Evolutionary conservation across 2,113 vertebrate species (phyloP).

Genomic region (Pantherophis guttatus): DNA sequence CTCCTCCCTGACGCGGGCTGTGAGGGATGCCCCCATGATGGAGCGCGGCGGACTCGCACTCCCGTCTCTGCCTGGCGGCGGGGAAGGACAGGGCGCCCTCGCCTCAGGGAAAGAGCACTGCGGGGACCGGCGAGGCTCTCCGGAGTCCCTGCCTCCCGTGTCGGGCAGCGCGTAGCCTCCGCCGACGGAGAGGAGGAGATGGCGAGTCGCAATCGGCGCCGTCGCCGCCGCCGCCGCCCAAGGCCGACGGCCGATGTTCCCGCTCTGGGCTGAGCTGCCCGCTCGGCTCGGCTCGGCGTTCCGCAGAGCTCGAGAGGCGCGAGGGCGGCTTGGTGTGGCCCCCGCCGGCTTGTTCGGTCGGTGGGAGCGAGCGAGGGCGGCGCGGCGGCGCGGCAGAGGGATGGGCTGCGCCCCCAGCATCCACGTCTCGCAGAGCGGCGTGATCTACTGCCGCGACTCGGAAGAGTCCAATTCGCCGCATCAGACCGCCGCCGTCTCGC

Average conservation of each 20-base stretch:
- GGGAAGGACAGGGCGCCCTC: conserved; percentile 44
- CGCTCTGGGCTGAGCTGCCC: not conserved
- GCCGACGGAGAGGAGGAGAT: not conserved
- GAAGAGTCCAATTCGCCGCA: conserved; percentile 91
- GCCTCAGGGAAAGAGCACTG: conserved; percentile 19
- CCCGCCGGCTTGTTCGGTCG: not conserved
- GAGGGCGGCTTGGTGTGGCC: not conserved
- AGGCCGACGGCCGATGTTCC: not conserved
- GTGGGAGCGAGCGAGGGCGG: not conserved
- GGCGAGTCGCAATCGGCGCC: not conserved
- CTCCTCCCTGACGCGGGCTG: not conserved
- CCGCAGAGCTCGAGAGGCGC: not conserved
- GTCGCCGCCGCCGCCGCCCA: not conserved
- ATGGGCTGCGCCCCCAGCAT: conserved; percentile 98
- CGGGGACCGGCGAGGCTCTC: not conserved
- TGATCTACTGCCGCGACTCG: conserved; percentile 96
- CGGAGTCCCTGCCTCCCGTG: conserved; percentile 12
- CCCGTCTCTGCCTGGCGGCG: not conserved
- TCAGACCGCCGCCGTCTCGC: conserved; percentile 86
- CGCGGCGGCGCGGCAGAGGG: conserved; percentile 61
- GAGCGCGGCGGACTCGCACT: not conserved
- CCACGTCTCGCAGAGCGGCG: conserved; percentile 97
- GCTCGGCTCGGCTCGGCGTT: not conserved
- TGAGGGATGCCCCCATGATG: conserved; percentile 14
- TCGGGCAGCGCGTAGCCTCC: not conserved